phyloP scores from a whole-genome alignment of 2,888 invertebrate species.

The Dolichomitus sp. region DNA sequence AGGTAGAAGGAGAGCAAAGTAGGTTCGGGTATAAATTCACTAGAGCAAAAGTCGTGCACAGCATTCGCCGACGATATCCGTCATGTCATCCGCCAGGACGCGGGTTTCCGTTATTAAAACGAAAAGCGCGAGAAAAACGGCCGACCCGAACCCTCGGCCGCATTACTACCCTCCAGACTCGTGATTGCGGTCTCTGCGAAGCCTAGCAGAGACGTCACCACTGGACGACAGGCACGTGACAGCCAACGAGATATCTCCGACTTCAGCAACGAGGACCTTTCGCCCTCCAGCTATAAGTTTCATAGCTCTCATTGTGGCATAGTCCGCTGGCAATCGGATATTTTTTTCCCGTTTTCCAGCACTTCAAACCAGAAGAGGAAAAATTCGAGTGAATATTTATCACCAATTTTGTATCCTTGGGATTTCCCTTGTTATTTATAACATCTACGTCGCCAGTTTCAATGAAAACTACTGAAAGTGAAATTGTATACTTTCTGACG shows the following conservation, averaged over 20 bases:
- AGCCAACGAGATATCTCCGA: constrained; percentile 40
- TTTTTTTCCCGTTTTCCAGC: not conserved
- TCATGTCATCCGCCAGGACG: constrained; percentile 65
- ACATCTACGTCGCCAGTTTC: not conserved
- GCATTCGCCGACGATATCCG: constrained; percentile 65
- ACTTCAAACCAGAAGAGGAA: not conserved
- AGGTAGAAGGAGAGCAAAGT: constrained; percentile 29
- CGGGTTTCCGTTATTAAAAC: constrained; percentile 67
- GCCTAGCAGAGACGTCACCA: constrained; percentile 42
- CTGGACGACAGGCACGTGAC: constrained; percentile 58
- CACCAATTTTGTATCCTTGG: not conserved
- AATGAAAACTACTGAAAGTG: not conserved
- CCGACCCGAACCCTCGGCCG: constrained; percentile 38
- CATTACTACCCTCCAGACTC: constrained; percentile 43
- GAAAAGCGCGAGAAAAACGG: constrained; percentile 58
- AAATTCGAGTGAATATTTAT: not conserved
- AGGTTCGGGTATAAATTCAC: constrained; percentile 53
- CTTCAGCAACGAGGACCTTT: constrained; percentile 9
- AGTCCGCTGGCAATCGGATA: not conserved
- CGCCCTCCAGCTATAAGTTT: constrained; percentile 16
- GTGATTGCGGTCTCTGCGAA: constrained; percentile 63
- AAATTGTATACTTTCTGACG: too few species aligned
- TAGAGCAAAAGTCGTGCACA: constrained; percentile 61
- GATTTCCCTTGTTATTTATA: not conserved
- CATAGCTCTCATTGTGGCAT: not conserved